Evolutionary conservation across 2,888 invertebrate species (phyloP), one percentile per base, ranked within the genome.

Genomic region (Mesochorus sp.): DNA sequence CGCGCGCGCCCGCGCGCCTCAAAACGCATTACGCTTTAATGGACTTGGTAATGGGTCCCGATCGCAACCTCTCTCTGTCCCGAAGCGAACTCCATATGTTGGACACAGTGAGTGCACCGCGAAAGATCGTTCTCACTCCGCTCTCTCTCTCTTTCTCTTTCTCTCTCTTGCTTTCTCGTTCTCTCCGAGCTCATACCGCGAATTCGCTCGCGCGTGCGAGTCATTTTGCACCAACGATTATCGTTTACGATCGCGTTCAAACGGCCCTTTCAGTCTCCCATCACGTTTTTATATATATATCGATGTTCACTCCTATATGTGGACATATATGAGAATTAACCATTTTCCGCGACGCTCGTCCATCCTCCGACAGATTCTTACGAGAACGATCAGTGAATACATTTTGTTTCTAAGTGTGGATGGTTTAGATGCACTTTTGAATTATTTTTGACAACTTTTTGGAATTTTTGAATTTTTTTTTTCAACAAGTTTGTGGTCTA

Each of bases 21-120:
- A 47, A 51, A 71, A 77, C 70, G 77, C 77, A 75, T 68, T 80
- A 80, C 74, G 81, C 75, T 74, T 76, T 75, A 75, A 74, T 76
- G 80, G 74, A 79, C 75, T 79, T 72, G 80, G 77, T 80, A 78
- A 78, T 79, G 79, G 79, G 71, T 71, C 75, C 79, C 79, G 79
- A 79, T 79, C 79, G 70, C 75, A 57, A 74, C 51, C 59, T 68
- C 76, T 24, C 6, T 51, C 51, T 10, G 12, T 51, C 12, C 37
- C 37, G 37, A 37, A 12, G n/a, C 37, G 37, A 61, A 44, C 68
- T 26, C 47, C 37, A 37, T 44, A 44, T 57, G 44, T 49, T 37
- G 57, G 26, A 31, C 37, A 39, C 51, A 12, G 61, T 51, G 53
- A 62, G 71, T 71, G 71, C 71, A 71, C 19, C 47, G 49, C 24